Evolutionary conservation across 2,797 vertebrate species (phyloP).

Genomic region (Tragelaphus oryx): DNA sequence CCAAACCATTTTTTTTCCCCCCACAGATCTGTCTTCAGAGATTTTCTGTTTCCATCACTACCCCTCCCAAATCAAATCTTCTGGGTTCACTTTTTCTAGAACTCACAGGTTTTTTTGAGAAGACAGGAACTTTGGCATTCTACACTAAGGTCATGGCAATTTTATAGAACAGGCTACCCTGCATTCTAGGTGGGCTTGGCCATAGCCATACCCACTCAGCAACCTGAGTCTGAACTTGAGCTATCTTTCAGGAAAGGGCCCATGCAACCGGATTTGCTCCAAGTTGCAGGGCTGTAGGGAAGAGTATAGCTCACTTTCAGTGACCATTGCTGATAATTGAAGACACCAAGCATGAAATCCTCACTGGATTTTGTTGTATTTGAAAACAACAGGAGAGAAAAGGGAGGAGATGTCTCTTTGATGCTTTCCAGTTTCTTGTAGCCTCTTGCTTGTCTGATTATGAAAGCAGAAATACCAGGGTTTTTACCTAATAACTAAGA

Average conservation of each 20-base stretch:
- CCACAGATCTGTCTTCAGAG: neutral
- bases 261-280: neutral
- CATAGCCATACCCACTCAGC: neutral
- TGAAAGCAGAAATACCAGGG: neutral
- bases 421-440: neutral
- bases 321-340: neutral
- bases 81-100: neutral
- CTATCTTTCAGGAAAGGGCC: neutral
- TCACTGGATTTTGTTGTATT: neutral
- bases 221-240: conserved; percentile 23
- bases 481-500: neutral
- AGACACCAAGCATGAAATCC: neutral
- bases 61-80: neutral
- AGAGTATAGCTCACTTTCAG: neutral
- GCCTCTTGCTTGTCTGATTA: neutral
- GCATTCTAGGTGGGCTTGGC: neutral
- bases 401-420: neutral
- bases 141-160: neutral
- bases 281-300: neutral
- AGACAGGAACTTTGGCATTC: neutral
- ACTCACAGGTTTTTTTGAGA: neutral
- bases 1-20: neutral
- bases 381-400: conserved; percentile 16
- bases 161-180: neutral
- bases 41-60: neutral